Evolutionary conservation across 2,797 vertebrate genomes (phyloP).

Genomic region (Coendou prehensilis): DNA sequence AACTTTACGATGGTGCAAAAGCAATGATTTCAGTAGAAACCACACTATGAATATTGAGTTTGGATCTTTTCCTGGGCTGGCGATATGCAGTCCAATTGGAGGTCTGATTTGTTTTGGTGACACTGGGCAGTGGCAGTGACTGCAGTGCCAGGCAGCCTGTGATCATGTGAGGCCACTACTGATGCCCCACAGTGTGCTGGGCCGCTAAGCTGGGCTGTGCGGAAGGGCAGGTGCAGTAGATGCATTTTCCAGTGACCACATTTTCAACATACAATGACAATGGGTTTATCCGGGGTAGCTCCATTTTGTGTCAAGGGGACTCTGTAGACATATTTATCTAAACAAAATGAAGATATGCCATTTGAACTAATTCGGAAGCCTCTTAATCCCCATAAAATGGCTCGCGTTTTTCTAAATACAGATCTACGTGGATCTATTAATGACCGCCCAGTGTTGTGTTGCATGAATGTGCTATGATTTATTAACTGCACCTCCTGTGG

Average conservation of each 20-base stretch:
- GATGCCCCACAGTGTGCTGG: not conserved
- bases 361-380: constrained; percentile 19
- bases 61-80: not conserved
- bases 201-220: not conserved
- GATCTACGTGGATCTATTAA: not conserved
- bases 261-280: not conserved
- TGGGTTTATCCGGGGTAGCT: no score
- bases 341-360: not conserved
- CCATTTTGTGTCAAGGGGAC: not conserved
- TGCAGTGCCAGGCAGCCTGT: not conserved
- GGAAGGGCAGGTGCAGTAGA: not conserved
- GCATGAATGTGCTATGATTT: not conserved
- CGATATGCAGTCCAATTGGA: not conserved
- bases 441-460: not conserved
- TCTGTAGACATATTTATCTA: not conserved
- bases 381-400: constrained; percentile 20
- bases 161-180: not conserved
- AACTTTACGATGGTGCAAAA: not conserved
- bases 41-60: not conserved
- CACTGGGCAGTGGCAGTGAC: not conserved
- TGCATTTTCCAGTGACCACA: not conserved
- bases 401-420: constrained; percentile 9
- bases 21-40: not conserved
- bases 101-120: not conserved
- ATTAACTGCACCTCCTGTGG: not conserved